Conservation (phyloP, 1,140 invertebrate genomes). For the Lepidurus arcticus region DNA sequence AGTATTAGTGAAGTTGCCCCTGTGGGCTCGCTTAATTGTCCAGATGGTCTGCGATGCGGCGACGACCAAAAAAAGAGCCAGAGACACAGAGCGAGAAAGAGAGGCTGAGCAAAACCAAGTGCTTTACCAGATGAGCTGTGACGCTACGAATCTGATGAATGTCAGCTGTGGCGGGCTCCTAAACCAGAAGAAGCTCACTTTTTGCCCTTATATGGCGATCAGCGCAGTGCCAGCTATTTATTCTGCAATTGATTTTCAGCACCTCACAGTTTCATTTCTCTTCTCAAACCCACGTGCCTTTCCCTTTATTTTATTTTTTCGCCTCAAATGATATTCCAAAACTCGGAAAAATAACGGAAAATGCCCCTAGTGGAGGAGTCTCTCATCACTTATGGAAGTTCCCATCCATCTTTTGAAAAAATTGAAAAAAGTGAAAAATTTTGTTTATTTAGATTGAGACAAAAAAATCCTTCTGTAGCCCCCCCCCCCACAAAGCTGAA, state of each 20-base stretch:
- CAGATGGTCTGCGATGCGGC: neutral
- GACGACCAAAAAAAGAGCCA: neutral
- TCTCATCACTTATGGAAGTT: no score
- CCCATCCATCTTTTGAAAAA: no score
- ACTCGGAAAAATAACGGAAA: no score
- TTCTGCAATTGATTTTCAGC: neutral
- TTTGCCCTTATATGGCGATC: neutral
- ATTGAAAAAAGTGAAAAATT: no score
- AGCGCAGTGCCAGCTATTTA: neutral
- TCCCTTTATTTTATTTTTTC: neutral
- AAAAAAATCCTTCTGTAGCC: no score
- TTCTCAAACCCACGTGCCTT: neutral
- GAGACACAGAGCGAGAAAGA: neutral
- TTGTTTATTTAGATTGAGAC: no score
- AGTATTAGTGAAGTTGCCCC: no score
- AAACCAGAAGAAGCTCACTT: neutral
- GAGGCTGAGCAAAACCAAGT: neutral
- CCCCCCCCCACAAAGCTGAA: no score
- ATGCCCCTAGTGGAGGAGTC: no score
- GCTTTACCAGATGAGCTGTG: conserved; percentile 14
- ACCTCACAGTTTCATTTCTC: neutral
- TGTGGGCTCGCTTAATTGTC: no score
- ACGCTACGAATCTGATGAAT: conserved; percentile 13
- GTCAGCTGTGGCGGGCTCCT: neutral
- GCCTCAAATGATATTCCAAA: no score